These are phyloP conservation scores for Eumeta japonica DNA, from an alignment of 1,140 invertebrate species.

Conservation along the genomic window DNA sequence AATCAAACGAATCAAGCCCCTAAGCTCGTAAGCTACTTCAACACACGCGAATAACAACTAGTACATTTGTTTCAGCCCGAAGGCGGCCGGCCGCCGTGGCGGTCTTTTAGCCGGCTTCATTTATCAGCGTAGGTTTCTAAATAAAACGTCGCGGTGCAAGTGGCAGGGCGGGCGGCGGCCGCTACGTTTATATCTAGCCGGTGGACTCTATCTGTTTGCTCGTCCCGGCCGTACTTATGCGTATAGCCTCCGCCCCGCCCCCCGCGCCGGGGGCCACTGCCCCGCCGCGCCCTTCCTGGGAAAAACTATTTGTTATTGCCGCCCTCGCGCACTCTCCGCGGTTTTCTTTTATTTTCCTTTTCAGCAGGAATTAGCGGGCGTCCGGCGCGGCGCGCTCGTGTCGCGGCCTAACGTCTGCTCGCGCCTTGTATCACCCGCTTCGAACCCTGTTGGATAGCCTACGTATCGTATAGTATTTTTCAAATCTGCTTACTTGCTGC, in stretches of 20 bases:
- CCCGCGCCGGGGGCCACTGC: no score
- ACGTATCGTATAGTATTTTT: no score
- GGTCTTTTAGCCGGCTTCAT: conserved; percentile 19
- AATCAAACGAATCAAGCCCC: no score
- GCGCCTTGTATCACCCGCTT: no score
- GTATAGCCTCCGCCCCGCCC: no score
- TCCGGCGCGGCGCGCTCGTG: no score
- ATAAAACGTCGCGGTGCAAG: conserved; percentile 13
- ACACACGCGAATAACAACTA: conserved; percentile 1
- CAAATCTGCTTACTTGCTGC: no score
- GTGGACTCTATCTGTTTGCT: conserved; percentile 29
- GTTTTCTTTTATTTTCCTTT: conserved; percentile 18
- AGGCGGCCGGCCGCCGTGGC: conserved; percentile 6
- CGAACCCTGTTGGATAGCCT: no score
- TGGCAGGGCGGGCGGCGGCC: no score
- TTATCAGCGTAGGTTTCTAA: conserved; percentile 22
- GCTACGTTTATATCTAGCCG: conserved; percentile 12
- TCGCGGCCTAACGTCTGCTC: background rate
- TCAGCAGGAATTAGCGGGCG: conserved; percentile 21
- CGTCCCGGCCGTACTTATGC: no score
- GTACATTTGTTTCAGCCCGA: conserved; percentile 2
- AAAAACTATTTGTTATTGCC: conserved; percentile 38
- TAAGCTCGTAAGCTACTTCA: no score
- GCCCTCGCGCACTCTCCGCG: conserved; percentile 17
- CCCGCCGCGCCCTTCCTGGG: conserved; percentile 13